Conservation (phyloP, 2,888 invertebrate species). For the Ypsolopha sequella region DNA sequence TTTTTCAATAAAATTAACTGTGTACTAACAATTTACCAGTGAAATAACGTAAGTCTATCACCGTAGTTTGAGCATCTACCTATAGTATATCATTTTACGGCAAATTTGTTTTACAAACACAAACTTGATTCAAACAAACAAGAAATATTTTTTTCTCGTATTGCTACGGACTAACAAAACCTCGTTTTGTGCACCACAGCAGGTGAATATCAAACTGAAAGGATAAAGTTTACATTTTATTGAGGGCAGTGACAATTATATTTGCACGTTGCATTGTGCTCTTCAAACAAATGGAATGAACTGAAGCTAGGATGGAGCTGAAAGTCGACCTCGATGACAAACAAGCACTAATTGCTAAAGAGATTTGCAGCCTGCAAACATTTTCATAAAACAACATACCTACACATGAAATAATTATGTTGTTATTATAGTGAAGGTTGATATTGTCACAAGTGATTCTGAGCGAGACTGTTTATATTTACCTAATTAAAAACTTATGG, state of each 20-base stretch:
- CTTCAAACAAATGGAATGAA: not conserved
- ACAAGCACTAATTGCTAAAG: constrained; percentile 3
- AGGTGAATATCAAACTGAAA: not conserved
- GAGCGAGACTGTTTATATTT: not conserved
- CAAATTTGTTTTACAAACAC: not conserved
- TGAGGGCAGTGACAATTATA: not conserved
- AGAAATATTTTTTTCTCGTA: too few species aligned
- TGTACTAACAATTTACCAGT: too few species aligned
- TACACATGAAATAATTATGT: not conserved
- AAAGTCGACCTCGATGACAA: not conserved
- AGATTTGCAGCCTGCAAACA: not conserved
- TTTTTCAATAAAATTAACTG: too few species aligned
- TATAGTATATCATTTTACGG: too few species aligned
- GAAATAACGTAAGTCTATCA: too few species aligned
- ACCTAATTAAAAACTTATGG: not conserved
- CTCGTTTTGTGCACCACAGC: not conserved
- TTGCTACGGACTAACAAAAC: not conserved
- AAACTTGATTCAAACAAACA: not conserved
- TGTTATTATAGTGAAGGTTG: not conserved
- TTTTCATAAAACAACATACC: not conserved
- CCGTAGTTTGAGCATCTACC: too few species aligned
- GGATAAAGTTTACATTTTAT: constrained; percentile 1
- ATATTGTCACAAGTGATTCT: not conserved
- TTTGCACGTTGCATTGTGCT: not conserved
- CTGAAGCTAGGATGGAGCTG: not conserved